phyloP scores from a whole-genome alignment of 2,797 vertebrate genomes.

The Trachurus trachurus region DNA sequence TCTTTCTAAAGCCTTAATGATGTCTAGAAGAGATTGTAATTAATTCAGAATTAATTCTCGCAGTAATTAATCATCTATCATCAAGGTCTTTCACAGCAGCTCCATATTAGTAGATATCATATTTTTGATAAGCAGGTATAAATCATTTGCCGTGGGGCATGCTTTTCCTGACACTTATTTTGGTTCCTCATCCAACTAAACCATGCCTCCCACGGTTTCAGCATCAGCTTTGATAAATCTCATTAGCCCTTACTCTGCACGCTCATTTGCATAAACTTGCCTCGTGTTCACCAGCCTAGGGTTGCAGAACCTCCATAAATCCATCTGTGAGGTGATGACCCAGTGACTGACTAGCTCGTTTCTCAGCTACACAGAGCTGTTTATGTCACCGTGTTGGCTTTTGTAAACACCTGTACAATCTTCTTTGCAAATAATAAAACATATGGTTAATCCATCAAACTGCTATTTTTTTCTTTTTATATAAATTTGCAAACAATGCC shows the following conservation, averaged over 20 bases:
- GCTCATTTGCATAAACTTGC: constrained; percentile 70
- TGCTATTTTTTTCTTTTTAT: constrained; percentile 20
- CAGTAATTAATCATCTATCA: constrained; percentile 73
- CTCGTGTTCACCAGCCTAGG: constrained; percentile 38
- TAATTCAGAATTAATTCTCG: constrained; percentile 71
- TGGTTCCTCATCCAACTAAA: constrained; percentile 57
- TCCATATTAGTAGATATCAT: constrained; percentile 52
- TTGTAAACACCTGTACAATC: constrained; percentile 23
- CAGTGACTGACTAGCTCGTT: constrained; percentile 27
- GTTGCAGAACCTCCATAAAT: constrained; percentile 48
- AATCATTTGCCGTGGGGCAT: constrained; percentile 55
- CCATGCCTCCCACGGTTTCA: constrained; percentile 61
- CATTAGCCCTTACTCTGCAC: constrained; percentile 59
- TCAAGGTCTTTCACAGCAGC: constrained; percentile 62
- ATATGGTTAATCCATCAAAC: constrained; percentile 35
- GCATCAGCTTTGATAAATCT: constrained; percentile 76
- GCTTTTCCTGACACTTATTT: constrained; percentile 60
- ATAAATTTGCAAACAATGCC: constrained; percentile 15
- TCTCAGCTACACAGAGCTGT: constrained; percentile 8
- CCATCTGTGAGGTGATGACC: constrained; percentile 44
- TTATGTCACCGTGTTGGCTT: constrained; percentile 25
- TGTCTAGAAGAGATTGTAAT: constrained; percentile 61
- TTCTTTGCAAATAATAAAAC: constrained; percentile 26
- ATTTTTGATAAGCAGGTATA: constrained; percentile 75
- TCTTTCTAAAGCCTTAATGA: constrained; percentile 54